A percentile compares a stretch with the other conserved stretches of the same genome.
Evolutionary conservation across 2,888 invertebrate species (phyloP).

Genomic region (Eristalinus sepulchralis): DNA sequence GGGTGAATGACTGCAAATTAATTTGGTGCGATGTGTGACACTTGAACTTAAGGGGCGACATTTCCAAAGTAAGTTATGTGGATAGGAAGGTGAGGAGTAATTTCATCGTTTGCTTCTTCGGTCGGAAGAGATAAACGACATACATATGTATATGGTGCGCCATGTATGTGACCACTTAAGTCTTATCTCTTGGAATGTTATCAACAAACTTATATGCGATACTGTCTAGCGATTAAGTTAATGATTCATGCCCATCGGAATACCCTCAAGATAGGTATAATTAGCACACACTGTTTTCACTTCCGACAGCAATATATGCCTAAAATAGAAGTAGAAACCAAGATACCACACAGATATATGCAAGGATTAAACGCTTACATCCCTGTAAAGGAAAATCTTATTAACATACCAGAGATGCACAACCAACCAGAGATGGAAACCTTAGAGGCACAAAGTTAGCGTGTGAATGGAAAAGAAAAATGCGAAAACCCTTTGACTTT

Average conservation of each 20-base stretch:
- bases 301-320: too few species aligned
- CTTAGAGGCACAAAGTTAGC: too few species aligned
- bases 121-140: background rate
- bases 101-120: background rate
- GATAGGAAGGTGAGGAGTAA: background rate
- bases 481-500: too few species aligned
- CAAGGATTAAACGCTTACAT: too few species aligned
- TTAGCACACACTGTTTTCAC: too few species aligned
- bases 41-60: background rate
- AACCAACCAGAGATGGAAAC: too few species aligned
- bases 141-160: background rate
- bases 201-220: background rate
- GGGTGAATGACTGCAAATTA: background rate
- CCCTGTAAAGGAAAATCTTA: too few species aligned
- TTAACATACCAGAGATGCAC: too few species aligned
- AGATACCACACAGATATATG: too few species aligned
- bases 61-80: background rate
- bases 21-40: background rate
- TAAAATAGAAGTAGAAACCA: too few species aligned
- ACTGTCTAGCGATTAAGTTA: background rate
- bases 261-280: too few species aligned
- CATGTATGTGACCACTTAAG: background rate
- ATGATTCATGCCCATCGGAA: background rate
- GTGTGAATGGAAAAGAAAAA: too few species aligned
- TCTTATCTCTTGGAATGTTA: background rate